Evolutionary conservation across 2,797 vertebrate species (phyloP), one percentile per base, ranked within the genome.

Genomic region (Fratercula arctica): DNA sequence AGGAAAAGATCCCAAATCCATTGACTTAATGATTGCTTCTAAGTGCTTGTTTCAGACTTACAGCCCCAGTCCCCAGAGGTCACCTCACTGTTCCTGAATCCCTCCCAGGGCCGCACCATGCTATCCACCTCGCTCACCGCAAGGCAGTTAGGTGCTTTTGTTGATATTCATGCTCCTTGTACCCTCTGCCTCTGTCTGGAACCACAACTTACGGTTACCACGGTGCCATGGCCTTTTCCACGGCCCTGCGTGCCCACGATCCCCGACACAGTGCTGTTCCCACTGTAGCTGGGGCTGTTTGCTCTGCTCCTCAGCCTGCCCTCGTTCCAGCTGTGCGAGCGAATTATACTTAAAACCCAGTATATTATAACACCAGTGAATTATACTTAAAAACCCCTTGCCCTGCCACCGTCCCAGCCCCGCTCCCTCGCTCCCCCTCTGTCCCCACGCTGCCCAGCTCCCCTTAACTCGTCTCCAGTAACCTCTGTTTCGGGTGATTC

Each of bases 81-180:
- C 1, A 2, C 43, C 11, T 45, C 29, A 43, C 57, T 46, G n/a
- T 13, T 28, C 77, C 61, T 5, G 53, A 35, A 57, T 68, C 2
- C 0, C 41, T 50, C 23, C 9, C 12, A 61, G 77, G n/a, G 33
- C 31, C 7, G 0, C 57, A 29, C 0, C 0, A 10, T 28, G 51
- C 53, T 39, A 37, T 41, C 46, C 28, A 2, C 67, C 60, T 63
- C 21, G 13, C 28, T 72, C 53, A 31, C 64, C 1, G 0, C 0
- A 0, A 25, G 24, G 35, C 14, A 68, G 25, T 29, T 11, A 26
- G 29, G 31, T 16, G 16, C 4, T 67, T 76, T 50, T 51, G 39
- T 54, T 72, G 53, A 2, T 5, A 13, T 4, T 9, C 1, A 3
- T 17, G 18, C 35, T 77, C n/a, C 43, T 39, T 35, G 20, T 16